Evolutionary conservation across 2,888 invertebrate genomes (phyloP).

Genomic region (Cephonodes hylas): DNA sequence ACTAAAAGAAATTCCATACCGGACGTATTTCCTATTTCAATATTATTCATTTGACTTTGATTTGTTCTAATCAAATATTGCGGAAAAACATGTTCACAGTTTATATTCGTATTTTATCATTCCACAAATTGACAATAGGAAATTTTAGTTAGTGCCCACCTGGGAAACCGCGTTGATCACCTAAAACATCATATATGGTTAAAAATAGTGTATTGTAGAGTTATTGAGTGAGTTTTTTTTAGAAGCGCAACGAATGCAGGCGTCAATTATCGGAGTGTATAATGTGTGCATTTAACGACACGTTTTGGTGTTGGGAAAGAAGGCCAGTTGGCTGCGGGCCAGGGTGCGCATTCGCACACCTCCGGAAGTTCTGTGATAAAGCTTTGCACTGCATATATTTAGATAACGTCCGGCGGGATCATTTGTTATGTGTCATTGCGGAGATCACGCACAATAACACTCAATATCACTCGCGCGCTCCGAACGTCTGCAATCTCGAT

Average conservation of each 20-base stretch:
- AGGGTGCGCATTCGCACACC: slow-evolving; percentile 51
- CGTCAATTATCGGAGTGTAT: slow-evolving; percentile 49
- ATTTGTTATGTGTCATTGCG: slow-evolving; percentile 17
- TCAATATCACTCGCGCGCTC: slow-evolving; percentile 15
- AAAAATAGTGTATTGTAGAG: slow-evolving; percentile 31
- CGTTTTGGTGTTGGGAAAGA: slow-evolving; percentile 47
- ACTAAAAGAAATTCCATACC: neutral
- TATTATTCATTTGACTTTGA: neutral
- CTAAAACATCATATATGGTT: slow-evolving; percentile 2
- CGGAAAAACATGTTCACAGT: neutral
- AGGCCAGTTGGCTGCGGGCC: slow-evolving; percentile 66
- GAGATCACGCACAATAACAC: slow-evolving; percentile 3
- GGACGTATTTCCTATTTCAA: neutral
- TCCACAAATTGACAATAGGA: neutral
- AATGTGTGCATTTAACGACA: slow-evolving; percentile 59
- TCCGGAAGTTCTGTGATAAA: slow-evolving; percentile 60
- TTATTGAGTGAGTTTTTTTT: slow-evolving; percentile 39
- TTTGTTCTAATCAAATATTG: too few species aligned
- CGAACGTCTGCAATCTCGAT: too few species aligned
- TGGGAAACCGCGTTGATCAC: neutral
- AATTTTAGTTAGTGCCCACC: neutral
- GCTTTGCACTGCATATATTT: slow-evolving; percentile 38
- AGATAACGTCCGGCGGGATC: slow-evolving; percentile 34
- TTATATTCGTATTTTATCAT: neutral
- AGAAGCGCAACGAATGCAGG: slow-evolving; percentile 39